Conservation (phyloP, 1,140 invertebrate species). For the Chrysopa pallens region DNA sequence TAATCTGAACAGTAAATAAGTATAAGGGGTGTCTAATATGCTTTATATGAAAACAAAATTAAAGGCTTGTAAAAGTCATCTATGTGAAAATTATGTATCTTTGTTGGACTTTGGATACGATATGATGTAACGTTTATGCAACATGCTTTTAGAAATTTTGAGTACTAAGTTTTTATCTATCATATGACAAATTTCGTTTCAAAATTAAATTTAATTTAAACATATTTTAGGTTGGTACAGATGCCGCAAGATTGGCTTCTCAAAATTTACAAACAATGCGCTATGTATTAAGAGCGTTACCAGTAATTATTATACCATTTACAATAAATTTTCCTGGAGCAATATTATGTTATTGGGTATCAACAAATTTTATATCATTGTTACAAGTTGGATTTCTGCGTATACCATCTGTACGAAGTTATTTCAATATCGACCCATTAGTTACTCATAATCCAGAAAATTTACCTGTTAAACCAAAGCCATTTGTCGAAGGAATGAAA, state of each 20-base stretch:
- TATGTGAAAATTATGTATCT: no score
- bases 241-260: slow-evolving; percentile 40
- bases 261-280: slow-evolving; percentile 49
- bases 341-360: slow-evolving; percentile 79
- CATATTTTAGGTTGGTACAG: slow-evolving; percentile 48
- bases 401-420: slow-evolving; percentile 50
- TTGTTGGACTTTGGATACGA: no score
- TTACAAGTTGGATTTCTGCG: slow-evolving; percentile 62
- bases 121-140: no score
- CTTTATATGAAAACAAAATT: no score
- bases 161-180: no score
- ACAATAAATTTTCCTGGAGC: slow-evolving; percentile 78
- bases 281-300: slow-evolving; percentile 54
- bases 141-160: no score
- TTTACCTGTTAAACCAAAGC: slow-evolving; percentile 50
- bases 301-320: slow-evolving; percentile 69
- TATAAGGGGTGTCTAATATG: no score
- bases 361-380: slow-evolving; percentile 77
- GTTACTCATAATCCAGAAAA: slow-evolving; percentile 33
- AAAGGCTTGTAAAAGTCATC: no score
- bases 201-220: no score
- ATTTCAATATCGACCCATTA: slow-evolving; percentile 59
- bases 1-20: no score
- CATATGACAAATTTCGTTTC: no score
- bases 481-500: slow-evolving; percentile 59